Evolutionary conservation across 2,888 invertebrate genomes (phyloP), one percentile per base, ranked within the genome.

Genomic region (Drosophila picticornis): DNA sequence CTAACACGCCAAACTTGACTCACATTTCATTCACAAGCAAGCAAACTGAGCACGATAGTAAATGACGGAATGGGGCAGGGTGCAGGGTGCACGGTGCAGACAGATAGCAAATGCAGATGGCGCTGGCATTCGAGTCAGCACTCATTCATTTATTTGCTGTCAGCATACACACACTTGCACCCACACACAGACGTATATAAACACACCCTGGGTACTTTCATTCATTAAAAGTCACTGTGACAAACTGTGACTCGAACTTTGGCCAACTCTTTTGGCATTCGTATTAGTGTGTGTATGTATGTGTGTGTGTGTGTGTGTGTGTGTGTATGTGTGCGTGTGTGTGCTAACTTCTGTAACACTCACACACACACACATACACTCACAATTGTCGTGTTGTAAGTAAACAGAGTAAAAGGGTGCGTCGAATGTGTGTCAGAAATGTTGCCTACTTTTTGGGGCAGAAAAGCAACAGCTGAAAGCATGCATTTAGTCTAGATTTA

Each of bases 201-300:
- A 80, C 72, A 72, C 34, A 52, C 38, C n/a, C 27, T 56, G 61
- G 48, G 63, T 59, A 76, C 76, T 78, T 84, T 81, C 82, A 83
- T 83, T 83, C 82, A 82, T 84, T 82, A 84, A 82, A 46, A 79
- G 78, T 70, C 65, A 61, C 31, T 60, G 70, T 63, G 80, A 64
- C 70, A 76, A 67, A 70, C 53, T 43, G 68, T 69, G 62, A 29
- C n/a, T n/a, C 70, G 52, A 36, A 70, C 71, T 77, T 72, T 72
- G 66, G 73, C 55, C 52, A 80, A 76, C 72, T 64, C 76, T 75
- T 46, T 80, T 76, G 67, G 63, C 32, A 58, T 58, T 70, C 46
- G 16, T 55, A 63, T 60, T 0, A 1, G 32, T 27, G 16, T 31
- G 43, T 43, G 5, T n/a, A 1, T 63, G 32, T 60, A 19, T 25